These are phyloP conservation scores for Cinara cedri DNA, from an alignment of 2,888 invertebrate genomes.

Conservation along the genomic window DNA sequence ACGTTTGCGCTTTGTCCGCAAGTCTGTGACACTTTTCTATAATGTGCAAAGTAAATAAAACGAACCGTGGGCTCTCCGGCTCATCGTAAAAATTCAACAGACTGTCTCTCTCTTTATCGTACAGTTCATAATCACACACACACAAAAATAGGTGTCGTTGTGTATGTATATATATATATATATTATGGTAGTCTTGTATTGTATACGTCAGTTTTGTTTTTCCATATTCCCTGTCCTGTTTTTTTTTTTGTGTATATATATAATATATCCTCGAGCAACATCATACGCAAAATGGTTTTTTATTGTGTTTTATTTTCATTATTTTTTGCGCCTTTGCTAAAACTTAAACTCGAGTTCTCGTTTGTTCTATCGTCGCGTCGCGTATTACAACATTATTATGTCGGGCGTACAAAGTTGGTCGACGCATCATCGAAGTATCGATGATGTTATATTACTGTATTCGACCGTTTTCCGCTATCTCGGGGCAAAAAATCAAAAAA, in stretches of 20 bases:
- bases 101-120: background rate
- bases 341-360: slow-evolving; percentile 20
- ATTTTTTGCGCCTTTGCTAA: background rate
- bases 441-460: background rate
- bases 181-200: slow-evolving; percentile 10
- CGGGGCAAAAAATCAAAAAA: background rate
- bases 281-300: slow-evolving; percentile 33
- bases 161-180: too few species aligned
- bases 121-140: slow-evolving; percentile 25
- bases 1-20: background rate
- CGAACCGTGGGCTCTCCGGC: background rate
- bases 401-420: too few species aligned
- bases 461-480: background rate
- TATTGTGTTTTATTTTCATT: slow-evolving; percentile 14
- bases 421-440: background rate
- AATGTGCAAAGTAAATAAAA: slow-evolving; percentile 35
- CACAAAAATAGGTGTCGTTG: too few species aligned
- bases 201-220: slow-evolving; percentile 23
- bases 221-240: background rate
- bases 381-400: too few species aligned
- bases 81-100: slow-evolving; percentile 31
- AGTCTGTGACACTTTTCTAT: background rate
- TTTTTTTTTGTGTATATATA: slow-evolving; percentile 20
- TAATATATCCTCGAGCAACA: slow-evolving; percentile 32
- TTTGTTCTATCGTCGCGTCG: background rate